Conservation (phyloP, 2,113 vertebrate genomes). For the Psilopsiagon aymara region DNA sequence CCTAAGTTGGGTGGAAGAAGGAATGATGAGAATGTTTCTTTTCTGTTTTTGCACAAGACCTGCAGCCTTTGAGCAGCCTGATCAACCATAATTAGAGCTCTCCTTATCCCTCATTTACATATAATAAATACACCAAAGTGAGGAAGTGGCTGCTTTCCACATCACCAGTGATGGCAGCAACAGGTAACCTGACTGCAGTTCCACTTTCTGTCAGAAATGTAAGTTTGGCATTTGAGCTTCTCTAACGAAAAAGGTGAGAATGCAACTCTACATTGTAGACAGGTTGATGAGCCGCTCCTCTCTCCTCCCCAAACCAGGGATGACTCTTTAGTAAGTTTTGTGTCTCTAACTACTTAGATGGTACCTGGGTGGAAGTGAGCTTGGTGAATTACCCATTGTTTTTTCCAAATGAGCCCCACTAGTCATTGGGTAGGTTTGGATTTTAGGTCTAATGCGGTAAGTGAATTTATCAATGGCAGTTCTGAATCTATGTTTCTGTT, state of each 20-base stretch:
- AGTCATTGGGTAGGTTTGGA: background rate
- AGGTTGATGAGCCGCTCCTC: background rate
- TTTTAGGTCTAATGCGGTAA: background rate
- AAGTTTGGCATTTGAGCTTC: background rate
- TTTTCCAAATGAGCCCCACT: background rate
- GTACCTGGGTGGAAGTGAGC: background rate
- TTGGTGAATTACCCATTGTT: background rate
- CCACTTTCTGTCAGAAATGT: background rate
- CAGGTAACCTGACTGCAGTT: background rate
- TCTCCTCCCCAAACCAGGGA: background rate
- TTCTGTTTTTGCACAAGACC: background rate
- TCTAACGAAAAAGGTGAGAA: rapidly evolving
- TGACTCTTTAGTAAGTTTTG: background rate
- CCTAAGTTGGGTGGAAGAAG: background rate
- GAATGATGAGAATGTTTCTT: rapidly evolving
- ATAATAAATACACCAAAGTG: background rate
- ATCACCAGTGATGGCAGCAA: background rate
- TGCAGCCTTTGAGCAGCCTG: rapidly evolving
- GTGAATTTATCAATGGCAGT: background rate
- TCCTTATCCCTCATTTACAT: background rate
- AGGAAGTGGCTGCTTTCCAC: background rate
- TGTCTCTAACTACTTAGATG: background rate
- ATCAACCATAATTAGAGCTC: background rate
- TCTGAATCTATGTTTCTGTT: background rate
- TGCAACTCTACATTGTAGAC: background rate